Base-by-base conservation (phyloP, 2,113 vertebrate genomes). In the Prinia subflava region DNA sequence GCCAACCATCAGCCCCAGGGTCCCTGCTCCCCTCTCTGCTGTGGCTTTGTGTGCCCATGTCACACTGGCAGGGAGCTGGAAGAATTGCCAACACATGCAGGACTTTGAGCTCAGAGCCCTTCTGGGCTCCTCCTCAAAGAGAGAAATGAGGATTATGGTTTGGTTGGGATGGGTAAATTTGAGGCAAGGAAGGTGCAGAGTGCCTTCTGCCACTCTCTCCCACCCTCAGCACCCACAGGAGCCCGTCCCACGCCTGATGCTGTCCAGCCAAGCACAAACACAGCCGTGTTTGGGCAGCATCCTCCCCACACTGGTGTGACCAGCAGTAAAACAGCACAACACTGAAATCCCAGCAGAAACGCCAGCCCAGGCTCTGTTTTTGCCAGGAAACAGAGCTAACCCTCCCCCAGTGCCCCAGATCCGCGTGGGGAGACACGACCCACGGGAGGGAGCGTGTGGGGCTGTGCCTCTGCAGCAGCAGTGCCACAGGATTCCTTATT, bases 401-500 rank as follows among this genome's bases (percentile, higher is more conserved):
- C 25, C 64, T 63, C 35, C 60, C 35, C 37, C 62, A 11, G 5
- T 15, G 52, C 69, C 70, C 64, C 63, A 77, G 31, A 42, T 47
- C 31, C 3, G 27, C 11, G 22, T 8, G 30, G 75, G 81, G 75
- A 87, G 37, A 52, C 30, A 17, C 2, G 14, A 47, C 55, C 86
- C 81, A 35, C 2, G 13, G 89, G 62, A 85, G 28, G 2, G 2
- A 31, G 24, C 0, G 15, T 64, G 76, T 31, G 4, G 18, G 77
- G 83, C 11, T 2, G n/a, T 1, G 59, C 76, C 62, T 77, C 6
- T 1, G 25, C 96, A 91, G 95, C 92, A 95, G 89, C 95, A 94
- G 90, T 27, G 95, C 62, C 92, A 89, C 96, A 97, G 53, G 92
- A 67, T 87, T 93, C 97, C 98, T 98, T 97, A 98, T 98, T 97